Base-by-base conservation (phyloP, 2,888 invertebrate species). In the Pyrrhosoma nymphula region DNA sequence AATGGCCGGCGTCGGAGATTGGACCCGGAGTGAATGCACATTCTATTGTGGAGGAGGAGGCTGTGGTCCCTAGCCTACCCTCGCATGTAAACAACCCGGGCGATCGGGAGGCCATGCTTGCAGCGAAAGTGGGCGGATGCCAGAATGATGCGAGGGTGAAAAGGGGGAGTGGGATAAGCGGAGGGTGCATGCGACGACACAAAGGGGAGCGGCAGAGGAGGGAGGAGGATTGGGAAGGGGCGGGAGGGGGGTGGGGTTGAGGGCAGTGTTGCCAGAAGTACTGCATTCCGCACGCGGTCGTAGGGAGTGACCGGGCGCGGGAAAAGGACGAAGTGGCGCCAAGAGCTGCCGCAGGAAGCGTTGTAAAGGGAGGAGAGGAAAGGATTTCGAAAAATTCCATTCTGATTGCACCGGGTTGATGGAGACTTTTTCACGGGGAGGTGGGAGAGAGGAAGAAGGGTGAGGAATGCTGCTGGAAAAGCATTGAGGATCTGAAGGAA, bases 331-430 rank as follows among this genome's bases (percentile, higher is more conserved):
- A 69, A n/a, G 69, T 69, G 69, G 69, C 69, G 69, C 69, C 69
- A 69, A n/a, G 69, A 60, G 47, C 47, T 47, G 47, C 47, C 47
- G 47, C 8, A 4, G 47, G 47, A 47, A 2, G 47, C 8, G 47
- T 47, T 47, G 47, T 4, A 8, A 2, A 8, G 47, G 8, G 47
- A 47, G 8, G 47, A 47, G 47, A 23, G 60, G 60, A 60, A 60
- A 69, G 69, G n/a, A 69, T 69, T 69, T 69, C 69, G n/a, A 26
- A 69, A n/a, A n/a, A 69, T 69, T 69, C 69, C 69, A n/a, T 69
- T n/a, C 69, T 69, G 69, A 69, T n/a, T 69, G 60, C 60, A 69
- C n/a, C 20, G 69, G n/a, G n/a, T 26, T 26, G 69, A n/a, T 69
- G 69, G 69, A n/a, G 69, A n/a, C 12, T 18, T 18, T 12, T 69